Base-by-base conservation (phyloP, 2,888 invertebrate species). In the Dusona sp. region DNA sequence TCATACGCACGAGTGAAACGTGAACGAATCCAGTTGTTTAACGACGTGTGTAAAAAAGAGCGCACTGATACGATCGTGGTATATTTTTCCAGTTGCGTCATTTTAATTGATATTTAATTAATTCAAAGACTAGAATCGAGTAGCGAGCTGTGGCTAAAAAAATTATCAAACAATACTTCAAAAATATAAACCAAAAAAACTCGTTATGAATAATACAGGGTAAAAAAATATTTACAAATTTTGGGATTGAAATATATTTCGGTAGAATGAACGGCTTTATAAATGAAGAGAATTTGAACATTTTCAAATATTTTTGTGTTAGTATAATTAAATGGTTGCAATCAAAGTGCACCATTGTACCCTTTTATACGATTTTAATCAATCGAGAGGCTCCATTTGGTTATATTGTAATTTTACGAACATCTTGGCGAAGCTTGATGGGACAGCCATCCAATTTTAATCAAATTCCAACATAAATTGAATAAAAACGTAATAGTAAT, bases 1-100 rank as follows among this genome's bases (percentile, higher is more conserved):
- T 45, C 22, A 75, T 57, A 19, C 73, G 51, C 72, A 67, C 48
- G 68, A 57, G 11, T 57, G 68, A 74, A 73, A 29, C 67, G 25
- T 54, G 33, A 78, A 51, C 25, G 29, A 38, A 68, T 42, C 22
- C 68, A 33, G 7, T 19, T 67, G 36, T 57, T 25, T 36, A 33
- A 65, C 45, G 22, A 38, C n/a, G 19, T 22, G 29, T n/a, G 51
- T 7, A 25, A 29, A 38, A 73, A 73, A 29, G 29, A 61, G n/a
- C 8, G 54, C 73, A 57, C 19, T 38, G 73, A 72, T 33, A 33
- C n/a, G 72, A 51, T 72, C 36, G 72, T 25, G 38, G 38, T 36
- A 38, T 0, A 74, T 74, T 54, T 74, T 57, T 74, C 73, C 38
- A 54, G 13, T 8, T 33, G 51, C 25, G 6, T 61, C 11, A 25